Conservation (phyloP, 2,888 invertebrate genomes). For the Luperina nickerlii region DNA sequence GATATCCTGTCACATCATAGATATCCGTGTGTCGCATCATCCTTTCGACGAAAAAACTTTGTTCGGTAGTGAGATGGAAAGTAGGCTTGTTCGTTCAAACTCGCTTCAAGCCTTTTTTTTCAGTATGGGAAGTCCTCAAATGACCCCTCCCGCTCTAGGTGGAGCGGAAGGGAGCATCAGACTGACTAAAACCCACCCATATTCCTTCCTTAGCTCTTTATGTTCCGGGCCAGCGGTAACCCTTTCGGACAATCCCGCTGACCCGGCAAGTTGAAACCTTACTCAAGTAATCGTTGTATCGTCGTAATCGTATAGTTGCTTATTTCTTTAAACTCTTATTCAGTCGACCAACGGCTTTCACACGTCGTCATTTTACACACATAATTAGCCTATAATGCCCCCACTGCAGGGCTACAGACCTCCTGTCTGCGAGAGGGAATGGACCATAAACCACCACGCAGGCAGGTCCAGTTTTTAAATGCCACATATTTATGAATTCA, state of each 20-base stretch:
- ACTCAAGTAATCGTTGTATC: not conserved
- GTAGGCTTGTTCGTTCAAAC: not conserved
- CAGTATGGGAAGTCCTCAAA: too few species aligned
- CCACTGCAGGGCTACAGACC: not conserved
- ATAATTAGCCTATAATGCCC: too few species aligned
- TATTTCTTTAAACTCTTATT: not conserved
- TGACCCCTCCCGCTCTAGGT: too few species aligned
- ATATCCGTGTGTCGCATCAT: too few species aligned
- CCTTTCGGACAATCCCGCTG: too few species aligned
- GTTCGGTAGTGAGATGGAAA: not conserved
- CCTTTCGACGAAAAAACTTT: too few species aligned
- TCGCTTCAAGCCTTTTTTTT: not conserved
- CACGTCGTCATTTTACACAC: not conserved
- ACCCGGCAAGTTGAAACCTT: too few species aligned
- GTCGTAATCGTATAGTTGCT: not conserved
- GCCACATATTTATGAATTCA: not conserved
- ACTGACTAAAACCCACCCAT: too few species aligned
- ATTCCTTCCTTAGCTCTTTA: too few species aligned
- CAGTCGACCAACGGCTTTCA: not conserved
- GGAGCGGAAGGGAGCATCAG: too few species aligned
- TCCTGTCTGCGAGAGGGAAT: not conserved
- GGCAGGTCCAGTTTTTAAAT: not conserved
- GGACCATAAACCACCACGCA: not conserved
- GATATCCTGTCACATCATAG: too few species aligned
- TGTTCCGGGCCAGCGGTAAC: too few species aligned